Conservation (phyloP, 2,113 vertebrate species). For the Bettongia penicillata region DNA sequence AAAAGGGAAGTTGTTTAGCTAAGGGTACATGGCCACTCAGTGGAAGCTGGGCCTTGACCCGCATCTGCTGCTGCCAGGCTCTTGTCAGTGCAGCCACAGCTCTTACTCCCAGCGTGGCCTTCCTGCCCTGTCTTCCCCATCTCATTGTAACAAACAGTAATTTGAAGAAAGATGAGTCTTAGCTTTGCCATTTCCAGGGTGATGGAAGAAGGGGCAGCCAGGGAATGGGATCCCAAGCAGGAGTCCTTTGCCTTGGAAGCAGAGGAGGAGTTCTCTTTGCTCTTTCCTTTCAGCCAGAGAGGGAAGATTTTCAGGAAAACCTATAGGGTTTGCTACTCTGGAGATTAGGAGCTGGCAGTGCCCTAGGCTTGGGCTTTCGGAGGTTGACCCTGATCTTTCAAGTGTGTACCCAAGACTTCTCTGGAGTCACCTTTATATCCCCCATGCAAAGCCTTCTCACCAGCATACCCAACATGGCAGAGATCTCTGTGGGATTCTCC, state of each 20-base stretch:
- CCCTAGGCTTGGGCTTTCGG: background rate
- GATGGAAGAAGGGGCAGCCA: background rate
- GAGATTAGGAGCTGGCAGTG: background rate
- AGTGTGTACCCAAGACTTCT: too few relatives aligned
- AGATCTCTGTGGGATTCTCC: background rate
- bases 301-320: background rate
- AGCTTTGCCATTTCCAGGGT: background rate
- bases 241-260: background rate
- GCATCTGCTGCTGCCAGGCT: background rate
- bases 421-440: background rate
- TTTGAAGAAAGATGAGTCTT: background rate
- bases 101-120: background rate
- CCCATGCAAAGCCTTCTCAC: background rate
- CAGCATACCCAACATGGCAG: background rate
- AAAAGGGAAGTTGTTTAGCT: too few relatives aligned
- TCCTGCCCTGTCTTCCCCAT: background rate
- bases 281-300: background rate
- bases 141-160: background rate
- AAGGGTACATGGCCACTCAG: background rate
- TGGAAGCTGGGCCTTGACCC: background rate
- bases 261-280: background rate
- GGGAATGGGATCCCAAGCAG: background rate
- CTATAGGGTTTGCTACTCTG: background rate
- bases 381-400: background rate
- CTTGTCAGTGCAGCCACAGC: background rate